Evolutionary conservation across 2,888 invertebrate genomes (phyloP), one percentile per base, ranked within the genome.

Genomic region (Neoascia interrupta): DNA sequence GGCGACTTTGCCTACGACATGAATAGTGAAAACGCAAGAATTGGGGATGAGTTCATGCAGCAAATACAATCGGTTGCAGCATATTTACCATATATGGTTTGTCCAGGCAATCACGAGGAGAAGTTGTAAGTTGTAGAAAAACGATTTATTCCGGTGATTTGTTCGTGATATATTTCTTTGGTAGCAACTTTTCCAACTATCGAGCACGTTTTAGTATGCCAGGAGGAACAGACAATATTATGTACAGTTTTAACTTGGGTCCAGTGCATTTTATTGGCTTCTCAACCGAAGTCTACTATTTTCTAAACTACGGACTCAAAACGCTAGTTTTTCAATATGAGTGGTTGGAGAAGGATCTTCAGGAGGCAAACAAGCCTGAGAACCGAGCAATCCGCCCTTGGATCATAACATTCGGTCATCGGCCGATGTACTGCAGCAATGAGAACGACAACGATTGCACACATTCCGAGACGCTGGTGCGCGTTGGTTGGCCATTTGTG

Each of bases 1-100:
- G 97, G 97, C 0, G 98, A 98, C 90, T 97, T 98, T 89, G 98
- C 97, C 0, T 98, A 98, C 88, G 96, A 98, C 88, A 95, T 98
- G 96, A 91, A 96, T 88, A 90, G 92, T 83, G 91, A 95, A 81
- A 91, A 97, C 85, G 97, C 94, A 0, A 89, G 90, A 56, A 93
- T 96, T 28, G 98, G 98, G 0, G 98, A 98, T 90, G 92, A 94
- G 86, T 98, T 97, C 89, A 97, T 98, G 97, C 91, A 94, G 4
- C 96, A 97, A 90, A 94, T 98, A 64, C 93, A 98, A 90, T 92
- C 95, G 1, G 91, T 98, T 37, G 97, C 98, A n/a, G 96, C 96
- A 16, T 93, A 94, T 86, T 90, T 97, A 82, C 98, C 98, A 0
- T 98, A 98, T 87, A 95, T 96, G 96, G 95, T 95, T 0, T 95